Percentiles rank a stretch among this genome's conserved stretches.
Evolutionary conservation across 2,888 invertebrate genomes (phyloP).

Genomic region (Fabriciana adippe): DNA sequence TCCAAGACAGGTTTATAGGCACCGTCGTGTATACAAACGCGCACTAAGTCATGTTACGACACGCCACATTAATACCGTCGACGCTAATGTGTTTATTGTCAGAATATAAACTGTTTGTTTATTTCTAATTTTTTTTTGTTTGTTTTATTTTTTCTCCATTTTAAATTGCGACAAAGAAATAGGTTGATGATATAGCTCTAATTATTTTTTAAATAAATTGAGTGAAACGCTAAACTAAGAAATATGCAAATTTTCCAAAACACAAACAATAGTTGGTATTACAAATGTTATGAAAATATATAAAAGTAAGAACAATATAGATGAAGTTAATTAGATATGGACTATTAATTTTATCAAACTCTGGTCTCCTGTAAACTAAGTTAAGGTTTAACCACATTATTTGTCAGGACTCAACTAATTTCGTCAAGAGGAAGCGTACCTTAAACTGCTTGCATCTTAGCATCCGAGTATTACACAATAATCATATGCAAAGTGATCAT

Average conservation of each 20-base stretch:
- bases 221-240: no score
- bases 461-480: constrained; percentile 45
- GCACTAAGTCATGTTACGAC: constrained; percentile 41
- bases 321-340: background rate
- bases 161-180: no score
- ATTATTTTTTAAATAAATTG: no score
- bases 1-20: constrained; percentile 44
- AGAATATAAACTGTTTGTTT: constrained; percentile 36
- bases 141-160: constrained; percentile 17
- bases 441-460: constrained; percentile 40
- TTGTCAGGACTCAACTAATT: constrained; percentile 31
- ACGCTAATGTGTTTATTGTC: constrained; percentile 40
- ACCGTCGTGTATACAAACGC: constrained; percentile 39
- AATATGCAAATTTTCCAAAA: no score
- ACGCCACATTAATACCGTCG: constrained; percentile 37
- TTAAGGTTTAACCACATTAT: constrained; percentile 28
- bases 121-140: no score
- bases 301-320: background rate
- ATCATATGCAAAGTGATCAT: constrained; percentile 52
- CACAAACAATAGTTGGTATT: no score
- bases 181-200: no score
- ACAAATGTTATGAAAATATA: no score
- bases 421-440: constrained; percentile 34
- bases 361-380: constrained; percentile 22
- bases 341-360: constrained; percentile 14